A percentile compares a stretch with the other conserved stretches of the same genome.
Evolutionary conservation across 2,888 invertebrate species (phyloP).

Genomic region (Nysson spinosus): DNA sequence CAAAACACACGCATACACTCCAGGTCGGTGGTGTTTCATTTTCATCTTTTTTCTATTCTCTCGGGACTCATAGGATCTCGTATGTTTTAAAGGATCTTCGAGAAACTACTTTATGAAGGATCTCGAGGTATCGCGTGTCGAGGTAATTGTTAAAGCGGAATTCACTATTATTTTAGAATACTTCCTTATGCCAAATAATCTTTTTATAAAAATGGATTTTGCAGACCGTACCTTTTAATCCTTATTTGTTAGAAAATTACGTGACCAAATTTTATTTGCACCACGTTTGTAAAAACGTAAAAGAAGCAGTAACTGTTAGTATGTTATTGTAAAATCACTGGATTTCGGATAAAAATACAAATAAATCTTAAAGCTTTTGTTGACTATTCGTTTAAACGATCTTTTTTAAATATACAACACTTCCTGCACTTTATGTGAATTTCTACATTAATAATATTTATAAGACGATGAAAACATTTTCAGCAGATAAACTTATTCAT

Average conservation of each 20-base stretch:
- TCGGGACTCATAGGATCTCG: slow-evolving; percentile 5
- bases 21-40: slow-evolving; percentile 6
- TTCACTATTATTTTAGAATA: background rate
- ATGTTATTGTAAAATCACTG: background rate
- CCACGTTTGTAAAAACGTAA: background rate
- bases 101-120: background rate
- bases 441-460: no score
- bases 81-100: slow-evolving; percentile 7
- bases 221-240: background rate
- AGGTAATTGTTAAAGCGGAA: background rate
- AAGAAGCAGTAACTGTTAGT: slow-evolving; percentile 1
- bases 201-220: background rate
- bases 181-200: background rate
- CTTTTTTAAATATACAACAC: no score
- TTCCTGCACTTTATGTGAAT: no score
- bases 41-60: slow-evolving; percentile 10
- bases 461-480: background rate
- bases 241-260: background rate
- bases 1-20: slow-evolving; percentile 48
- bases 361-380: no score
- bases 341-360: background rate
- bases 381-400: no score
- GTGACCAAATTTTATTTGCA: background rate
- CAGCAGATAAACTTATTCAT: no score
- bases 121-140: background rate